Base-by-base conservation (phyloP, 2,888 invertebrate genomes). In the Ametastegia equiseti region DNA sequence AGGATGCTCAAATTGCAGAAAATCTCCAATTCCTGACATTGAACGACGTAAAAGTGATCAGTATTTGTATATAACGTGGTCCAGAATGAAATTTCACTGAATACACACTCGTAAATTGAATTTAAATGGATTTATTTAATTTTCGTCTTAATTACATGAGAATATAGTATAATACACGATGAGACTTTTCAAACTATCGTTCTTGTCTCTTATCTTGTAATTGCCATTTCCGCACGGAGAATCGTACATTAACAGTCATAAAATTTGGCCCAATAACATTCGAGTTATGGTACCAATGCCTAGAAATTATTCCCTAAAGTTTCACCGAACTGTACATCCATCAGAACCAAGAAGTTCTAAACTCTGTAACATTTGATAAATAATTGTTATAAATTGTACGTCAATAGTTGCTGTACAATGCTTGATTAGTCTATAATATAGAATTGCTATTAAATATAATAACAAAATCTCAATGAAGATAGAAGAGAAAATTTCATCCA, bases 1-100 rank as follows among this genome's bases (percentile, higher is more conserved):
- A 93, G 94, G 86, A 88, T 92, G 81, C 83, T 95, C 54, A 95
- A 94, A 89, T 80, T 87, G 77, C 84, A 84, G 50, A 85, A 84
- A 42, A 13, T 0, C 1, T 5, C 36, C 0, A 54, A 54, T 75
- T 75, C 23, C 50, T 75, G 54, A 75, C 5, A 13, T 13, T 33
- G 11, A 45, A 39, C 5, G n/a, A n/a, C 1, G 23, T 36, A 5
- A 7, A 3, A n/a, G 33, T 19, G 75, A 75, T 54, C 9, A 19
- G n/a, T 75, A 19, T 54, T 54, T 75, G 33, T 75, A 54, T 30
- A 33, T 36, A 36, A 54, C 33, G 36, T 19, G 19, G 19, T 11
- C 6, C 9, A 30, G 19, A 54, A 54, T 19, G 5, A 36, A 71
- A 47, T 54, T 54, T n/a, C n/a, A 7, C 19, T 6, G 15, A 33